phyloP scores from a whole-genome alignment of 1,140 invertebrate genomes.

The Zaprionus capensis region DNA sequence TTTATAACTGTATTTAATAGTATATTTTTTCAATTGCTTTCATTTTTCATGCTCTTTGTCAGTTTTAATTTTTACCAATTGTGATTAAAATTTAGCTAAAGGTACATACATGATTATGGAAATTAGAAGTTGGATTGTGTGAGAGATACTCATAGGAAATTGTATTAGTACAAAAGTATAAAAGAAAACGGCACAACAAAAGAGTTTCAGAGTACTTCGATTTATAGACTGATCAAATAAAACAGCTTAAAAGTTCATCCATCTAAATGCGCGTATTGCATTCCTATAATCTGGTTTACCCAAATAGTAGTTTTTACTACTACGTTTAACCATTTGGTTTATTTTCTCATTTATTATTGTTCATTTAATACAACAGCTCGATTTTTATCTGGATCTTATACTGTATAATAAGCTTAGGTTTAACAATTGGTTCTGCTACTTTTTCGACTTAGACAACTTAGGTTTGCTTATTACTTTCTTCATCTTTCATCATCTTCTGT shows the following conservation, averaged over 20 bases:
- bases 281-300: conserved; percentile 11
- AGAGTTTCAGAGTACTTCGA: conserved; percentile 24
- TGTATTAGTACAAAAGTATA: conserved; percentile 76
- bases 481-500: conserved; percentile 33
- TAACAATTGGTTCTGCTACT: conserved; percentile 83
- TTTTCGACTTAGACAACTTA: conserved; percentile 64
- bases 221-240: conserved; percentile 20
- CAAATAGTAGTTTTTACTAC: background rate
- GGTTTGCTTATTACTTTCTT: conserved; percentile 45
- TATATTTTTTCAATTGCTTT: conserved; percentile 61
- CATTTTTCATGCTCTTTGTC: conserved; percentile 49
- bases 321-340: conserved; percentile 47
- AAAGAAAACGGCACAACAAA: conserved; percentile 68
- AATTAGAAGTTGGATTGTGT: conserved; percentile 45
- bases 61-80: conserved; percentile 57
- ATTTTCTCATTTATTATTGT: conserved; percentile 65
- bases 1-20: conserved; percentile 62
- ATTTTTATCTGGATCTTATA: conserved; percentile 57
- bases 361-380: conserved; percentile 79
- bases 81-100: conserved; percentile 63
- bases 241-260: background rate
- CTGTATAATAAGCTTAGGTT: conserved; percentile 64
- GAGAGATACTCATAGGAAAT: conserved; percentile 31
- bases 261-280: background rate
- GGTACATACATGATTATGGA: conserved; percentile 53